Base-by-base conservation (phyloP, 2,797 vertebrate genomes). In the Alosa sapidissima region DNA sequence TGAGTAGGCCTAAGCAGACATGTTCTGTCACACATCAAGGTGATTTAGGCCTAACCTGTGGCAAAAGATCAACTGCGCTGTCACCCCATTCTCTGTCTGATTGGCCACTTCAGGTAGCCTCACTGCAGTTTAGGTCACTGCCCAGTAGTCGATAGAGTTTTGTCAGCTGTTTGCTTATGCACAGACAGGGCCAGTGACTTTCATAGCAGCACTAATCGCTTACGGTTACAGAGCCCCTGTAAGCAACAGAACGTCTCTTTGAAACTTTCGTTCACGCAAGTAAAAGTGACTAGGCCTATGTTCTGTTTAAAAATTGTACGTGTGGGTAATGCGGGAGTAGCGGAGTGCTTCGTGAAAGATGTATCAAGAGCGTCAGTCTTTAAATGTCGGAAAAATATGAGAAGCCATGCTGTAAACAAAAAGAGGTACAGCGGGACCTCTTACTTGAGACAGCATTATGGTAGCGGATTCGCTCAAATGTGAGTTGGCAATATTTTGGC, bases 301-400 rank as follows among this genome's bases (percentile, higher is more conserved):
- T 81, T 88, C 54, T 88, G 90, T 84, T 83, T 94, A 3, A 93
- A 86, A 54, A 89, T 86, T 3, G 81, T 93, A 75, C 87, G 93
- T 24, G 72, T 89, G 83, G 58, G 89, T 8, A 85, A 83, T 62
- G 82, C 85, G 10, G 85, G 83, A 19, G 8, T 82, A 2, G 65
- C 85, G 0, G 88, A 89, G 0, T 87, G 86, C 3, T 21, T 93
- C 14, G 51, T 84, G 36, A 92, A 86, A 85, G 90, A 91, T 2
- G 72, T 82, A 0, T 1, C 36, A 5, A 93, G 75, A 85, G 91
- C 72, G 41, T 19, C 72, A 19, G 72, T 36, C 47, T 54, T 36
- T 55, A 41, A 28, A 60, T 82, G 78, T 84, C 14, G 83, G 58
- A 28, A 81, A 24, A 78, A 45, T 78, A 45, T 78, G 28, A 47